These are phyloP conservation scores for Fistularia tabacaria DNA, from an alignment of 2,797 vertebrate genomes.

Conservation along the genomic window DNA sequence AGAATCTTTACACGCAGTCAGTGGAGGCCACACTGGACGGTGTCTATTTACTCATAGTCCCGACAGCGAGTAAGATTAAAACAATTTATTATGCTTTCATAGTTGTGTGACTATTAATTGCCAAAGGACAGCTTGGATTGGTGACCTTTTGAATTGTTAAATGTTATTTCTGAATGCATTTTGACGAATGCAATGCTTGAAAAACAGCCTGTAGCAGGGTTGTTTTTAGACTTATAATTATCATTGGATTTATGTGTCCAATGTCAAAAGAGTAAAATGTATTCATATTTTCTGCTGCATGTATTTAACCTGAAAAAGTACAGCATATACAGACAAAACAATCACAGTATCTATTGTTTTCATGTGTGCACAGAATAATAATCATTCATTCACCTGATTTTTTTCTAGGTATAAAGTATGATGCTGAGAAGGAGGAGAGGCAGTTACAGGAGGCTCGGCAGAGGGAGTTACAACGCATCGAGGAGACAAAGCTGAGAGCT, in stretches of 20 bases:
- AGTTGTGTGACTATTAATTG: slow-evolving; percentile 63
- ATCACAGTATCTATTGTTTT: no score
- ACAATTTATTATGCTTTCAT: no score
- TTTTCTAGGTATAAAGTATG: slow-evolving; percentile 89
- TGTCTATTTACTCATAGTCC: slow-evolving; percentile 93
- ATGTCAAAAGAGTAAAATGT: no score
- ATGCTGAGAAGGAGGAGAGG: slow-evolving; percentile 91
- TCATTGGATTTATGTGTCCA: no score
- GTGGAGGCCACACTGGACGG: slow-evolving; percentile 95
- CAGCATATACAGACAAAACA: no score
- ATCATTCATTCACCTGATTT: background rate
- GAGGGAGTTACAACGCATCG: slow-evolving; percentile 91
- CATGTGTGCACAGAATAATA: background rate
- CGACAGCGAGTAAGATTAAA: slow-evolving; percentile 89
- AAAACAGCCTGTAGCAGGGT: no score
- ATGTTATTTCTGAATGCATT: no score
- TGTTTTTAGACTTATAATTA: no score
- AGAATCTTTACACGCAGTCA: slow-evolving; percentile 94
- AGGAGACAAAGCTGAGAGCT: slow-evolving; percentile 93
- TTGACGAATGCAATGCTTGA: no score
- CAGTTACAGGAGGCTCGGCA: slow-evolving; percentile 90
- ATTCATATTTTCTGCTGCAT: no score
- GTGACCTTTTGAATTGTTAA: slow-evolving; percentile 78
- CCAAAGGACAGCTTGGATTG: slow-evolving; percentile 85
- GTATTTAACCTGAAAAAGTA: no score